These are phyloP conservation scores for Paradoxurus hermaphroditus DNA, from an alignment of 2,113 vertebrate genomes.

Conservation along the genomic window DNA sequence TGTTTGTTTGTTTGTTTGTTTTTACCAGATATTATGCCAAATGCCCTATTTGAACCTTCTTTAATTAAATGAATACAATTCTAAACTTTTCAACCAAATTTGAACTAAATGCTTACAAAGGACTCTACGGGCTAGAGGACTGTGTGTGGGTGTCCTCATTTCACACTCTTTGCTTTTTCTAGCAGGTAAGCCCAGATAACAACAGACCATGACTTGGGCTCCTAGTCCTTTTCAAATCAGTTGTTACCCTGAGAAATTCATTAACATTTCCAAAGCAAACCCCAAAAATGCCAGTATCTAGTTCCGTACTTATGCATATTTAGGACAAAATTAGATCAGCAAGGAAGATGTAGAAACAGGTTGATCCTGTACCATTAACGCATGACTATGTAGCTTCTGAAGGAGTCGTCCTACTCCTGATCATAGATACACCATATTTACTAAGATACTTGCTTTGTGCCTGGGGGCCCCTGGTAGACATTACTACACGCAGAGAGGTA, in stretches of 20 bases:
- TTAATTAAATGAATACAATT: neutral
- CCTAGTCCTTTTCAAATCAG: conserved; percentile 26
- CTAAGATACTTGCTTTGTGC: neutral
- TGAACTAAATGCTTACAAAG: neutral
- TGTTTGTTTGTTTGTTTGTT: too few relatives aligned
- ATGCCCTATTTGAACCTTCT: neutral
- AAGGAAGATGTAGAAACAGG: neutral
- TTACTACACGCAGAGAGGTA: neutral
- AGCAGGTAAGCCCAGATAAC: conserved; percentile 45
- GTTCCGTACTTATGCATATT: neutral
- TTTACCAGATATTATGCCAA: neutral
- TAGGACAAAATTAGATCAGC: neutral
- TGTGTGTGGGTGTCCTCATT: neutral
- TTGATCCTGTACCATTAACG: neutral
- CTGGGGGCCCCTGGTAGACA: fast-evolving
- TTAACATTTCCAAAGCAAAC: conserved; percentile 26
- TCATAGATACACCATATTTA: neutral
- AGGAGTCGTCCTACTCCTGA: neutral
- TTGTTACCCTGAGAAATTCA: conserved; percentile 18
- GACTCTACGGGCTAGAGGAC: neutral
- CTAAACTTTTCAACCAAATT: conserved; percentile 4
- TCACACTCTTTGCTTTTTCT: conserved; percentile 17
- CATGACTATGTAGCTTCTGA: neutral
- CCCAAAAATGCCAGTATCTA: neutral
- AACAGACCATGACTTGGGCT: neutral